Conservation (phyloP, 2,797 vertebrate genomes). For the Dipus sagitta region DNA sequence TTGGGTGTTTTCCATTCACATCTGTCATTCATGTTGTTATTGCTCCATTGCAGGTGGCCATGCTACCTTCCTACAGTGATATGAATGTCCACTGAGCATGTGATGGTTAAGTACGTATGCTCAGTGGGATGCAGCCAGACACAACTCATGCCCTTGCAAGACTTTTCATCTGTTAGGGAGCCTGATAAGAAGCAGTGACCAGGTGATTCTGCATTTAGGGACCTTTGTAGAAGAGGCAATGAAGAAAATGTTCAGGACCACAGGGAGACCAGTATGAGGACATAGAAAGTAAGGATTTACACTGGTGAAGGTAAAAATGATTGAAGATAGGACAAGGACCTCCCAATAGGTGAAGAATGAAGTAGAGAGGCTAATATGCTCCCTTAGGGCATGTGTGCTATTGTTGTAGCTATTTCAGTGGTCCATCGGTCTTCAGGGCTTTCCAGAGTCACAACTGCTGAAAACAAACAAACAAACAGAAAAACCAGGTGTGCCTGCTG, state of each 20-base stretch:
- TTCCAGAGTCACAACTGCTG: background rate
- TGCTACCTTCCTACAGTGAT: background rate
- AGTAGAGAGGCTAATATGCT: background rate
- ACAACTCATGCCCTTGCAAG: background rate
- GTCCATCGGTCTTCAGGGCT: background rate
- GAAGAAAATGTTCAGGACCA: no score
- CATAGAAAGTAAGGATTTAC: background rate
- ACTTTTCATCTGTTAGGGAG: background rate
- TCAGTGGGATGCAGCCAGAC: fast-evolving
- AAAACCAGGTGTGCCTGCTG: background rate
- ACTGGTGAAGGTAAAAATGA: background rate
- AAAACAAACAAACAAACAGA: background rate
- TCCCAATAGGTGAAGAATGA: fast-evolving
- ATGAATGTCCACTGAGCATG: background rate
- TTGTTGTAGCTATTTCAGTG: background rate
- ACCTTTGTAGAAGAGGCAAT: background rate
- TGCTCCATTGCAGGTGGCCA: background rate
- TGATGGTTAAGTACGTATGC: fast-evolving
- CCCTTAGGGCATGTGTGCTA: background rate
- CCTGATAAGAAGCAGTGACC: background rate
- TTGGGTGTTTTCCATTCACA: background rate
- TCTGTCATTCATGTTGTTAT: background rate
- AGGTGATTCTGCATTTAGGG: no score
- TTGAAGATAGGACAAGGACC: background rate
- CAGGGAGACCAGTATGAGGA: background rate